A percentile compares a stretch with the other conserved stretches of the same genome.
phyloP scores from a whole-genome alignment of 2,797 vertebrate genomes.

The Stomatorhinus walkeri region DNA sequence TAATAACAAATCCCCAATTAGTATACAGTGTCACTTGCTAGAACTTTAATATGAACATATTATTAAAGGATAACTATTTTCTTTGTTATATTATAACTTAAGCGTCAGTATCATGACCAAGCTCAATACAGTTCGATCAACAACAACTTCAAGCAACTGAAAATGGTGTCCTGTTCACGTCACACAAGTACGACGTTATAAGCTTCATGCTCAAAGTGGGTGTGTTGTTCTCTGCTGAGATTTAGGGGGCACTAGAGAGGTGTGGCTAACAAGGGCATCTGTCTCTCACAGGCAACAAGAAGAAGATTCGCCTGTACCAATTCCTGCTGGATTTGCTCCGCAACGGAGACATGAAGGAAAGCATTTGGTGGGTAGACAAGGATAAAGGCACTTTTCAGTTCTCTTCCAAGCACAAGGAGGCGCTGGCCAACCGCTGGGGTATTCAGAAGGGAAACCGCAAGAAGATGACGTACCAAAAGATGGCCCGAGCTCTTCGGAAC shows the following conservation, averaged over 20 bases:
- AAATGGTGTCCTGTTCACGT: background rate
- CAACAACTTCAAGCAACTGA: background rate
- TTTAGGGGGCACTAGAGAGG: background rate
- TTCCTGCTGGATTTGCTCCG: constrained; percentile 93
- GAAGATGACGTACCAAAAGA: constrained; percentile 99
- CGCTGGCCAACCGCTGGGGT: constrained; percentile 89
- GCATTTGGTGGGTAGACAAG: constrained; percentile 99
- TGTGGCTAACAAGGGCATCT: background rate
- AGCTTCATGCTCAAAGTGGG: background rate
- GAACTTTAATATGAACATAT: background rate
- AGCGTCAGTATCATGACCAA: background rate
- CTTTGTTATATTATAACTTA: background rate
- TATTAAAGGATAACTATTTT: background rate
- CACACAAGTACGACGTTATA: background rate
- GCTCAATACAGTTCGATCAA: background rate
- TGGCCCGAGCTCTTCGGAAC: constrained; percentile 95
- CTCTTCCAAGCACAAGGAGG: constrained; percentile 98
- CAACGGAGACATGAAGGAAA: constrained; percentile 95
- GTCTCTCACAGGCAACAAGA: constrained; percentile 79
- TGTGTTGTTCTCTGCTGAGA: background rate
- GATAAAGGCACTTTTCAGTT: constrained; percentile 98
- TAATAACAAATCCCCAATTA: background rate
- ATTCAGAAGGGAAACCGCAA: constrained; percentile 97
- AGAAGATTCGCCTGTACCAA: constrained; percentile 97
- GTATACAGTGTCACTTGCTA: background rate